phyloP scores from a whole-genome alignment of 2,888 invertebrate genomes.

The Linyphia triangularis region DNA sequence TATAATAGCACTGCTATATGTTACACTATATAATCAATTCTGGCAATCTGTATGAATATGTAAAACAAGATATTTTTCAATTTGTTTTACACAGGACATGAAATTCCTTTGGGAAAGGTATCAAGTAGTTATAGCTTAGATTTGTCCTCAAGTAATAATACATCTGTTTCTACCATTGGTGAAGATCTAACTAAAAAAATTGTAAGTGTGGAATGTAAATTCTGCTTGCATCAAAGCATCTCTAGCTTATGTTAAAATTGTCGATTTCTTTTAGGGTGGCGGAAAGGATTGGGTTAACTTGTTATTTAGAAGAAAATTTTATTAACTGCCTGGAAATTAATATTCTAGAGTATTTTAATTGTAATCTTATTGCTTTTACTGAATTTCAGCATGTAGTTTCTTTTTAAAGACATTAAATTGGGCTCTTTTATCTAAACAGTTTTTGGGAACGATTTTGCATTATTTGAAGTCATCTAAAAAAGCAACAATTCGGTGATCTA shows the following conservation, averaged over 20 bases:
- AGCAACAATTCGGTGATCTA: too few relatives aligned
- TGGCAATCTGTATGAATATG: slow-evolving; percentile 10
- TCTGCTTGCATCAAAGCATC: slow-evolving; percentile 13
- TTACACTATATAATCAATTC: neutral
- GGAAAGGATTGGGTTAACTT: too few relatives aligned
- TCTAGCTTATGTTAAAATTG: neutral
- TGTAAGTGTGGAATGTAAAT: slow-evolving; percentile 37
- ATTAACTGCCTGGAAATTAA: too few relatives aligned
- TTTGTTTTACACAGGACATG: slow-evolving; percentile 49
- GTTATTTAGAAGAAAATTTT: too few relatives aligned
- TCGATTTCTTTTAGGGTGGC: neutral
- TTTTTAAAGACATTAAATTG: too few relatives aligned
- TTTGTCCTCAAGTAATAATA: slow-evolving; percentile 46
- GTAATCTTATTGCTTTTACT: too few relatives aligned
- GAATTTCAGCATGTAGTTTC: too few relatives aligned
- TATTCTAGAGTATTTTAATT: too few relatives aligned
- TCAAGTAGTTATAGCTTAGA: slow-evolving; percentile 55
- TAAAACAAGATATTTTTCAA: slow-evolving; percentile 35
- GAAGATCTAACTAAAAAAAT: slow-evolving; percentile 57
- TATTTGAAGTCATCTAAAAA: too few relatives aligned
- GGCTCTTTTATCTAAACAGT: too few relatives aligned
- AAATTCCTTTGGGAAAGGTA: slow-evolving; percentile 56
- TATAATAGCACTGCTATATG: neutral
- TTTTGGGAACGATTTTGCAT: too few relatives aligned
- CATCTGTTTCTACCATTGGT: slow-evolving; percentile 46